These are phyloP conservation scores for Odontamblyopus rebecca DNA, from an alignment of 2,797 vertebrate species.

Conservation along the genomic window DNA sequence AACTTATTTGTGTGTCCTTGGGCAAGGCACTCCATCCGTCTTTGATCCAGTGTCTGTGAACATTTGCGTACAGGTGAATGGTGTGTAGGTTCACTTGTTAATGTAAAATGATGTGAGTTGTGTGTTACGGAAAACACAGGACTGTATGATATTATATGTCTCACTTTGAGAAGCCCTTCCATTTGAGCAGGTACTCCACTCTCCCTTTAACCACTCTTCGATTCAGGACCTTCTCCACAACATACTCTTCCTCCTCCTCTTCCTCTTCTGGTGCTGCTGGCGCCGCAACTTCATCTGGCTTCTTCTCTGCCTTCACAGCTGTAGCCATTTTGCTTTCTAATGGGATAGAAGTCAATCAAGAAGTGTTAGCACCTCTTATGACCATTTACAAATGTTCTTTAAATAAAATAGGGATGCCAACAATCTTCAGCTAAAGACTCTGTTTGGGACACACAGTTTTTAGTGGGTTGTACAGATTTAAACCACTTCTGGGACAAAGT, in stretches of 20 bases:
- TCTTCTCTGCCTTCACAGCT: conserved; percentile 93
- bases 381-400: background rate
- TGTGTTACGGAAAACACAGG: background rate
- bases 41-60: background rate
- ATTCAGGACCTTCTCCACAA: conserved; percentile 96
- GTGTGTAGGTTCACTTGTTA: background rate
- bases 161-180: conserved; percentile 98
- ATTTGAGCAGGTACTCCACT: conserved; percentile 97
- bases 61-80: background rate
- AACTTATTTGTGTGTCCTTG: background rate
- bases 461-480: conserved; percentile 29
- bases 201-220: conserved; percentile 93
- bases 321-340: conserved; percentile 84
- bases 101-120: background rate
- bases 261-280: conserved; percentile 64
- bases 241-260: conserved; percentile 96
- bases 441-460: background rate
- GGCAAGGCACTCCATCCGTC: background rate
- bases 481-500: conserved; percentile 9
- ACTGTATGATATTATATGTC: conserved; percentile 35
- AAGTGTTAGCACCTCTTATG: background rate
- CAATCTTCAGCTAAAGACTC: conserved; percentile 10
- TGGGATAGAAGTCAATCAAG: conserved; percentile 32
- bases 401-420: conserved; percentile 3
- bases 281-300: conserved; percentile 83